Evolutionary conservation across 2,113 vertebrate genomes (phyloP), one percentile per base, ranked within the genome.

Genomic region (Podarcis cretensis): DNA sequence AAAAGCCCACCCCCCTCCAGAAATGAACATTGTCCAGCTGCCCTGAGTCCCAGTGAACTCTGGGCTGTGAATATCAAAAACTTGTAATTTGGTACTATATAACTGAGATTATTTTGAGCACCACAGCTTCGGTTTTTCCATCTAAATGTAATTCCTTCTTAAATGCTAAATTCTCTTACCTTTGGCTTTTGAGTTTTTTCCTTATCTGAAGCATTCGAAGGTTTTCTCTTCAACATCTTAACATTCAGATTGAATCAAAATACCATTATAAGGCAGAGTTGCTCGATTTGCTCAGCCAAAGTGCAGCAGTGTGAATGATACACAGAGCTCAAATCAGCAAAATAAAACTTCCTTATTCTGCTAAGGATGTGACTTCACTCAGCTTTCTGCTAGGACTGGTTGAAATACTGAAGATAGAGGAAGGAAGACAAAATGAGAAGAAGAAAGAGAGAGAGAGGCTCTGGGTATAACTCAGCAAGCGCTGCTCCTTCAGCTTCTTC

Each of bases 201-300:
- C 87, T 98, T 98, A 81, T 98, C 98, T 79, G 98, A 97, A 0
- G 40, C 97, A 0, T 97, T 98, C 63, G 98, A 98, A 59, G 96
- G 94, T 89, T 98, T 98, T 96, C 98, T 97, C 90, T 97, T 98
- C 90, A 98, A 92, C 98, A 98, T 98, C 93, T 95, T 97, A 77
- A 76, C 92, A 79, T 83, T 87, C 48, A 8, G 2, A 48, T 66
- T 90, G 89, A 63, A 92, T 89, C 35, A 91, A 16, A 27, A 30
- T 59, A 74, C 18, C 8, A 57, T 82, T 83, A 79, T 54, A 43
- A 54, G 63, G 14, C 21, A 89, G 23, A 23, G 69, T 86, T 87
- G 43, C 83, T 81, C 14, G 30, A 23, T 77, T 81, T 35, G 37
- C 30, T 91, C 89, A 73, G 89, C 94, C 75, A 91, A 79, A 86